Evolutionary conservation across 2,888 invertebrate species (phyloP).

Genomic region (Drosophila peninsularis): DNA sequence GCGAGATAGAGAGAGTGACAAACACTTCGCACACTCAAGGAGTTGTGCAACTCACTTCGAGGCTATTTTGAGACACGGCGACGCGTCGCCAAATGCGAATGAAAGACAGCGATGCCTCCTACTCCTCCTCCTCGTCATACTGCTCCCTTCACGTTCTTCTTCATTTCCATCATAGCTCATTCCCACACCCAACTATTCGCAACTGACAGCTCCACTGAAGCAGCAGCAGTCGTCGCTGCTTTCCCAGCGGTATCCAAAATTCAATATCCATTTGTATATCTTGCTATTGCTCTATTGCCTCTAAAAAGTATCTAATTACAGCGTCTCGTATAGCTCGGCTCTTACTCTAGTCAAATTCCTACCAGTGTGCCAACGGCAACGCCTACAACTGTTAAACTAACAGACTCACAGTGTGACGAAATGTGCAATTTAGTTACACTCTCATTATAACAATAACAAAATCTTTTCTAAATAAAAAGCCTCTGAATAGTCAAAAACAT

Average conservation of each 20-base stretch:
- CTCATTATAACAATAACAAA: too few relatives aligned
- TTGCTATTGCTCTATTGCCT: constrained; percentile 21
- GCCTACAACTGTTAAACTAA: constrained; percentile 40
- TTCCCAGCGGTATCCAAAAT: constrained; percentile 53
- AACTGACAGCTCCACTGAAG: constrained; percentile 63
- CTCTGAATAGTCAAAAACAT: too few relatives aligned
- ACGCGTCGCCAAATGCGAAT: constrained; percentile 31
- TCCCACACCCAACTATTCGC: constrained; percentile 24
- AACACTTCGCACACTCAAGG: constrained; percentile 48
- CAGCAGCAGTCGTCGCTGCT: constrained; percentile 23
- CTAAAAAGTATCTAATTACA: constrained; percentile 74
- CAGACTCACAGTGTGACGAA: constrained; percentile 29
- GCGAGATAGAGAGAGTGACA: constrained; percentile 20
- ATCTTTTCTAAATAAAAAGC: too few relatives aligned
- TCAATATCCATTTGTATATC: constrained; percentile 23
- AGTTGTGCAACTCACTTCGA: constrained; percentile 58
- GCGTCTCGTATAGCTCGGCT: constrained; percentile 60
- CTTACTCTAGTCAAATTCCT: constrained; percentile 37
- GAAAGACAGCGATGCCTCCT: constrained; percentile 12
- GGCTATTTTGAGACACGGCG: constrained; percentile 65
- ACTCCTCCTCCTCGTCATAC: not conserved
- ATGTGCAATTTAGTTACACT: not conserved
- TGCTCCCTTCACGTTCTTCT: not conserved
- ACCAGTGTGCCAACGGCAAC: constrained; percentile 36
- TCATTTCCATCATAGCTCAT: constrained; percentile 15